A percentile compares a stretch with the other conserved stretches of the same genome.
Evolutionary conservation across 92 coral and sea anemone species (phyloP).

Genomic region (Porites rus): DNA sequence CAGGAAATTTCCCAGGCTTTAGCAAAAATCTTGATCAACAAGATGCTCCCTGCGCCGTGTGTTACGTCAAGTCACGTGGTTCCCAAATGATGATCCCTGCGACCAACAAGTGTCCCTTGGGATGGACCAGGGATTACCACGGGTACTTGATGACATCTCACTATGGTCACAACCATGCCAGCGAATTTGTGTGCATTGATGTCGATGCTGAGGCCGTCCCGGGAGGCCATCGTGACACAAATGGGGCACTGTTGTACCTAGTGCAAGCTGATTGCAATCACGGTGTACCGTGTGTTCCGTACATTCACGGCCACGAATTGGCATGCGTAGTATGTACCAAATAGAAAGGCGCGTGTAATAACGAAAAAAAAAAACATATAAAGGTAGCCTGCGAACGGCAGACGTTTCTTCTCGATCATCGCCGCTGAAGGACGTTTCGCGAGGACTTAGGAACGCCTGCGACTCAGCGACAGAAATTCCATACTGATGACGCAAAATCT

Average conservation of each 20-base stretch:
- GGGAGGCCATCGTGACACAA: constrained; percentile 35
- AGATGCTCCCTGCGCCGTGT: constrained; percentile 84
- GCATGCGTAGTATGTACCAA: constrained; percentile 84
- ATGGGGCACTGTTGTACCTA: constrained; percentile 75
- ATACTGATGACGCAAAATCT: too few species aligned
- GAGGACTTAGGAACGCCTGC: too few species aligned
- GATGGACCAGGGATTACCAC: constrained; percentile 87
- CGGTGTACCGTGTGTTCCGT: constrained; percentile 76
- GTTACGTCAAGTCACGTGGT: constrained; percentile 83
- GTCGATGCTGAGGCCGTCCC: constrained; percentile 58
- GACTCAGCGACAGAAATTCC: too few species aligned
- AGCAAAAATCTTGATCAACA: constrained; percentile 49
- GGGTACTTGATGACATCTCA: constrained; percentile 87
- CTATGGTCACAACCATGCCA: constrained; percentile 53
- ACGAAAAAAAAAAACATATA: neutral
- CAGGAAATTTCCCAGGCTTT: constrained; percentile 45
- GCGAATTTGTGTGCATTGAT: constrained; percentile 78
- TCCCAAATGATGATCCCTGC: constrained; percentile 86
- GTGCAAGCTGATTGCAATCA: constrained; percentile 68
- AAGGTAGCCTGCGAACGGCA: too few species aligned
- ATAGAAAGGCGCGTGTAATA: neutral
- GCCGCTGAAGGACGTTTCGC: too few species aligned
- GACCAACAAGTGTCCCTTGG: constrained; percentile 79
- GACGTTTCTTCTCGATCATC: too few species aligned
- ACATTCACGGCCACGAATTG: constrained; percentile 68